Conservation (phyloP, 1,140 invertebrate genomes). For the Drosophila paulistorum region DNA sequence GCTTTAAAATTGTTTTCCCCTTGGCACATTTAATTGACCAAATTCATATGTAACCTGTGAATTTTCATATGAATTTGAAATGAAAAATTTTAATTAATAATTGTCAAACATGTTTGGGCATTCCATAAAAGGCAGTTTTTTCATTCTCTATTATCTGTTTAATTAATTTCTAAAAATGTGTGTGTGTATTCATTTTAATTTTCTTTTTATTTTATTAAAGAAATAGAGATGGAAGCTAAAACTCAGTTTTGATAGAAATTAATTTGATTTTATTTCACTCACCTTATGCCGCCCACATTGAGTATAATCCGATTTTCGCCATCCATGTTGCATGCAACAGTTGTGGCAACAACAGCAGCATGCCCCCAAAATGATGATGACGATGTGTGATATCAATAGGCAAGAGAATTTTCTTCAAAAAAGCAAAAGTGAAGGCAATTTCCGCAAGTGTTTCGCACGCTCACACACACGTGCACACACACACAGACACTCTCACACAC, state of each 20-base stretch:
- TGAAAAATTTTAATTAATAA: constrained; percentile 1
- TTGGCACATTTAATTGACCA: not conserved
- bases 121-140: not conserved
- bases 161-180: not conserved
- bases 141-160: not conserved
- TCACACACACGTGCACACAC: not conserved
- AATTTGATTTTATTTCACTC: constrained; percentile 34
- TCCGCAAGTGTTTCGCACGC: not conserved
- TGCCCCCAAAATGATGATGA: constrained; percentile 61
- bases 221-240: no score
- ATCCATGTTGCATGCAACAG: constrained; percentile 87
- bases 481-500: not conserved
- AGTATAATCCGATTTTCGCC: constrained; percentile 97
- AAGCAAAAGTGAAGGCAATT: constrained; percentile 2
- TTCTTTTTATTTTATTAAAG: not conserved
- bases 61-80: not conserved
- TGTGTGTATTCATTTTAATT: not conserved
- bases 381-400: constrained; percentile 29
- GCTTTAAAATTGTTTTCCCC: not conserved
- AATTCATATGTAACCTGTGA: not conserved
- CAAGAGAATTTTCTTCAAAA: constrained; percentile 5
- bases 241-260: no score
- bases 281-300: constrained; percentile 96
- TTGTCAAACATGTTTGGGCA: not conserved
- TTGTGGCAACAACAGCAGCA: constrained; percentile 71